Conservation (phyloP, 1,140 invertebrate genomes). For the Andricus grossulariae region DNA sequence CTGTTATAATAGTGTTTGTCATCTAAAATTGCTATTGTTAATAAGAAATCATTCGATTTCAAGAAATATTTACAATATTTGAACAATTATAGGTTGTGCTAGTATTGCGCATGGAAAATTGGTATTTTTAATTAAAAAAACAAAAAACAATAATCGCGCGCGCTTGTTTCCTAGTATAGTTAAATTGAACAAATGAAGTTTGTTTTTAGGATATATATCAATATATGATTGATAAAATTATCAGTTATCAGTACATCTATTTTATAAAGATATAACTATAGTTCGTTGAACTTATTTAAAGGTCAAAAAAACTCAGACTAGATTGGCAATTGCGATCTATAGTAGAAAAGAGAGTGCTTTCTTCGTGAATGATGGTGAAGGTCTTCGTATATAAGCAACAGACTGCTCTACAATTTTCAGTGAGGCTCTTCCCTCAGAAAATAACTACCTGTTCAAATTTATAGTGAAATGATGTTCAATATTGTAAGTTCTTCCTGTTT, state of each 20-base stretch:
- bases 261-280: not conserved
- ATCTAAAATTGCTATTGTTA: too few relatives aligned
- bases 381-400: slow-evolving; percentile 72
- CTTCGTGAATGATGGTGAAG: slow-evolving; percentile 68
- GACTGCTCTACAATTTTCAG: slow-evolving; percentile 66
- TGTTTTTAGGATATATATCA: not conserved
- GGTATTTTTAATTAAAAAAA: too few relatives aligned
- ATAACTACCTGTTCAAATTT: not conserved
- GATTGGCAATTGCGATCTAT: slow-evolving; percentile 59
- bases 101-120: too few relatives aligned
- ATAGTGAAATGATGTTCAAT: slow-evolving; percentile 47
- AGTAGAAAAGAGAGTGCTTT: slow-evolving; percentile 70
- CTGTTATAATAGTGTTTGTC: too few relatives aligned
- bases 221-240: too few relatives aligned
- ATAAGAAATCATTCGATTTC: too few relatives aligned
- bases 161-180: too few relatives aligned
- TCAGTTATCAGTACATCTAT: slow-evolving; percentile 4
- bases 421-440: slow-evolving; percentile 42
- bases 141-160: too few relatives aligned
- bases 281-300: slow-evolving; percentile 44
- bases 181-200: not conserved
- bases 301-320: slow-evolving; percentile 53
- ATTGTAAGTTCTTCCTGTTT: slow-evolving; percentile 59
- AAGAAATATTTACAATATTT: too few relatives aligned
- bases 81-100: too few relatives aligned